Evolutionary conservation across 2,113 vertebrate genomes (phyloP).

Genomic region (Podiceps cristatus): DNA sequence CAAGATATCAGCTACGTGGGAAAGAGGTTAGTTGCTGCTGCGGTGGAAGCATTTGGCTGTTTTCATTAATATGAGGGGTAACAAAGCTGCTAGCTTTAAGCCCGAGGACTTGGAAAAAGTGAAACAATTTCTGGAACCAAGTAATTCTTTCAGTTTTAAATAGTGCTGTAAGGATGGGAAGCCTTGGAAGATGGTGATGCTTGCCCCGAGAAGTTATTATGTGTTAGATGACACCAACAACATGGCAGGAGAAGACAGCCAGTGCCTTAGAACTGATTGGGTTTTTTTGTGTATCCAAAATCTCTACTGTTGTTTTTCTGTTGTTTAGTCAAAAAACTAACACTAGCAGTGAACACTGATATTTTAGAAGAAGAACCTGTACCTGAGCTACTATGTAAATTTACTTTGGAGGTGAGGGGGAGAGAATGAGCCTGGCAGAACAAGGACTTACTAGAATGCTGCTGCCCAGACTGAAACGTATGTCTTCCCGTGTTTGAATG

Average conservation of each 20-base stretch:
- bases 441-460: not conserved
- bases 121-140: not conserved
- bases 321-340: not conserved
- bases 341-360: not conserved
- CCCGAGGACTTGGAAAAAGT: not conserved
- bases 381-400: not conserved
- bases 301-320: not conserved
- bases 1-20: constrained; percentile 82
- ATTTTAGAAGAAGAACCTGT: not conserved
- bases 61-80: not conserved
- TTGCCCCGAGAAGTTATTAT: not conserved
- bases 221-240: not conserved
- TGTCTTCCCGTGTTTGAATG: not conserved
- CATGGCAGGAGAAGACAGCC: not conserved
- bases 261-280: not conserved
- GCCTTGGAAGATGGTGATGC: not conserved
- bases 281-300: not conserved
- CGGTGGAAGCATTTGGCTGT: not conserved
- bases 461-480: not conserved
- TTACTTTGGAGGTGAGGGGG: not conserved
- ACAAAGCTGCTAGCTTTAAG: not conserved
- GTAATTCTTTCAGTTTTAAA: not conserved
- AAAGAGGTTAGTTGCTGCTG: constrained; percentile 81
- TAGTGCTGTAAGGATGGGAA: not conserved
- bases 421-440: not conserved